Conservation (phyloP, 2,113 vertebrate species). For the Platysteira castanea region DNA sequence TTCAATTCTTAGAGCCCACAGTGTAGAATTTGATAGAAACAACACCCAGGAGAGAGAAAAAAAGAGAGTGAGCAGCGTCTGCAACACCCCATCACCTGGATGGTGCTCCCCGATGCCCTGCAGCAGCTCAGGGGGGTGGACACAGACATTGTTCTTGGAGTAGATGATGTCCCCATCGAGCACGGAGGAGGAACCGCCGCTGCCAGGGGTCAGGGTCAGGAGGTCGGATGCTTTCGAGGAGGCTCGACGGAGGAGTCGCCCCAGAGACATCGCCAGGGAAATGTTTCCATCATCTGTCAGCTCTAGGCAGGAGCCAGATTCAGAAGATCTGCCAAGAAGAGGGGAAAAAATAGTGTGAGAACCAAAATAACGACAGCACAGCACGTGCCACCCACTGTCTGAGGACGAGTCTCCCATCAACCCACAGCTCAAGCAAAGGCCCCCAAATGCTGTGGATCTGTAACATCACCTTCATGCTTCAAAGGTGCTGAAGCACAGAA, state of each 20-base stretch:
- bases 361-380: neutral
- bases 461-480: fast-evolving
- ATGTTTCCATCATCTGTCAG: conserved; percentile 88
- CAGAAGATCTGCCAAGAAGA: conserved; percentile 22
- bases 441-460: neutral
- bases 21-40: neutral
- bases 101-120: conserved; percentile 89
- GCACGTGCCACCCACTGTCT: neutral
- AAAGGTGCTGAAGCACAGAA: neutral
- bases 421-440: neutral
- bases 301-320: conserved; percentile 16
- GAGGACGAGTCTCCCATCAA: neutral
- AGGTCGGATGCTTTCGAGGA: conserved; percentile 94
- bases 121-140: conserved; percentile 88
- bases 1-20: neutral
- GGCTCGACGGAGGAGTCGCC: conserved; percentile 94
- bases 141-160: conserved; percentile 98
- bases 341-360: neutral
- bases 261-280: conserved; percentile 88
- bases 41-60: neutral
- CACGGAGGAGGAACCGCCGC: conserved; percentile 41
- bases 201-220: conserved; percentile 83
- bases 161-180: conserved; percentile 94
- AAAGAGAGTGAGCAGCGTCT: neutral
- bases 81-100: conserved; percentile 78